A percentile compares a stretch with the other conserved stretches of the same genome.
Conservation (phyloP, 2,888 invertebrate genomes). For the Phengaris alcon region DNA sequence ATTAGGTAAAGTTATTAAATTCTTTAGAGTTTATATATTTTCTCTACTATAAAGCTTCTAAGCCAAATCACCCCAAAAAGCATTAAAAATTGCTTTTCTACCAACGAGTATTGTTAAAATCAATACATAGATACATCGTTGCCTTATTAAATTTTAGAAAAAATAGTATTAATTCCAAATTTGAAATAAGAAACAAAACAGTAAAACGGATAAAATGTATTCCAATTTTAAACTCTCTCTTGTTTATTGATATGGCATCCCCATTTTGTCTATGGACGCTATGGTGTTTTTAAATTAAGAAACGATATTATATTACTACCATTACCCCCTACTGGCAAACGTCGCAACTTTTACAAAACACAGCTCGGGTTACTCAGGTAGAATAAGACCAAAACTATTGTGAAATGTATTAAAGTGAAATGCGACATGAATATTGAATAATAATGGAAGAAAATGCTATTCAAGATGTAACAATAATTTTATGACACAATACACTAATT, state of each 20-base stretch:
- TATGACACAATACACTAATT: too few species aligned
- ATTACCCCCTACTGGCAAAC: conserved; percentile 23
- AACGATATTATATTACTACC: conserved; percentile 19
- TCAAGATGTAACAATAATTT: background rate
- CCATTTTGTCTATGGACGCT: conserved; percentile 9
- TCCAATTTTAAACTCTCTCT: conserved; percentile 12
- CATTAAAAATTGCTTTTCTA: background rate
- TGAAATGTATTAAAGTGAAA: too few species aligned
- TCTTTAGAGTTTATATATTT: too few species aligned
- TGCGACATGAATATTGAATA: background rate
- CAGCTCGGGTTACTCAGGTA: background rate
- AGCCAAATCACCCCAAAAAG: background rate
- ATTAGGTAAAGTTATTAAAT: background rate
- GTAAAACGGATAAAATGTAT: conserved; percentile 18
- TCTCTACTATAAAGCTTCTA: too few species aligned
- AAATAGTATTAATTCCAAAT: background rate
- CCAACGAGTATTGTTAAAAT: background rate
- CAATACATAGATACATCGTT: background rate
- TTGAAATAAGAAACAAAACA: background rate
- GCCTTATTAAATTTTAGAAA: background rate
- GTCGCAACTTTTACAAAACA: conserved; percentile 3
- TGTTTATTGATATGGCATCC: conserved; percentile 22
- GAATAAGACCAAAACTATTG: background rate
- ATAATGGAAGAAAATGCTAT: background rate
- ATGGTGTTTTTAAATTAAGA: background rate